These are phyloP conservation scores for Taeniopygia guttata DNA, from an alignment of 2,797 vertebrate species.

Conservation along the genomic window DNA sequence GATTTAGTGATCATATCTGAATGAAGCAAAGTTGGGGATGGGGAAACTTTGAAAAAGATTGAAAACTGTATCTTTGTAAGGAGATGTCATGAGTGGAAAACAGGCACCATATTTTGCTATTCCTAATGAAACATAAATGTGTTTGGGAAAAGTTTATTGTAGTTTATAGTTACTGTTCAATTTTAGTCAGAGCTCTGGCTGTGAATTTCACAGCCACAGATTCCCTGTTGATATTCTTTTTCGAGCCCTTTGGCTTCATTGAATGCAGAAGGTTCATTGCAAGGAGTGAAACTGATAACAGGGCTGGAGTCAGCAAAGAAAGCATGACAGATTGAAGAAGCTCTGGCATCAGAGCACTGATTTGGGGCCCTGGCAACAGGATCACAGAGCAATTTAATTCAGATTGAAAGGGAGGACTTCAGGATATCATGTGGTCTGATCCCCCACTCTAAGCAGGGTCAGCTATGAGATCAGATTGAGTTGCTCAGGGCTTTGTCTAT, in stretches of 20 bases:
- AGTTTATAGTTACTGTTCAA: background rate
- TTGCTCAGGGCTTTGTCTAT: background rate
- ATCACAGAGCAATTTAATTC: background rate
- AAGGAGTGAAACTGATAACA: background rate
- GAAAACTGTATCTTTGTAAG: background rate
- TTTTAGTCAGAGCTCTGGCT: background rate
- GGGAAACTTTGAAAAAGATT: background rate
- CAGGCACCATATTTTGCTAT: background rate
- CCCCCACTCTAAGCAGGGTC: background rate
- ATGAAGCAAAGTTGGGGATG: background rate
- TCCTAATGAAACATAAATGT: background rate
- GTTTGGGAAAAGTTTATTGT: background rate
- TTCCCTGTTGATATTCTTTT: background rate
- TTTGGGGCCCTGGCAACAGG: background rate
- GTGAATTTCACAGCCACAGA: background rate
- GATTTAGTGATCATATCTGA: background rate
- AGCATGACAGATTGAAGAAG: background rate
- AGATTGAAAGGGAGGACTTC: background rate
- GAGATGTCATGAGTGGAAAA: background rate
- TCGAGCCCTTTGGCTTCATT: background rate
- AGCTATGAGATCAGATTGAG: background rate
- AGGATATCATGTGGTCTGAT: background rate
- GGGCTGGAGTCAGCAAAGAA: background rate
- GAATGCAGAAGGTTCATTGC: background rate
- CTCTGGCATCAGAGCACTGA: background rate